phyloP scores from a whole-genome alignment of 2,797 vertebrate genomes.

The Chaetophractus vellerosus region DNA sequence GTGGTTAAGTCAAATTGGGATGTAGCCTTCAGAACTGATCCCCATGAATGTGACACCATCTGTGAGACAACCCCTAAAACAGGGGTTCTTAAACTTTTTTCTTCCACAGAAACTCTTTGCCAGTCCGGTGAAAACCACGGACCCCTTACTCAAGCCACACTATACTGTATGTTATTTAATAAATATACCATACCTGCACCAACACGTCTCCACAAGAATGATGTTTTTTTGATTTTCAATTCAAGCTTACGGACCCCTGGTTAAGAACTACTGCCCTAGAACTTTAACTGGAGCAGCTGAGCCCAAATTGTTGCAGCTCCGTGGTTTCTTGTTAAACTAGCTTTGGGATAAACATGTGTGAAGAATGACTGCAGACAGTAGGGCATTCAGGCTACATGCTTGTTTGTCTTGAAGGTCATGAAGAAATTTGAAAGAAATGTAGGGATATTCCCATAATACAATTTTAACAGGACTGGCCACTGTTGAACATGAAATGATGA shows the following conservation, averaged over 20 bases:
- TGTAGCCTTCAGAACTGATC: not conserved
- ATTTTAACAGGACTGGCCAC: conserved; percentile 29
- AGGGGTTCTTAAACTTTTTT: no score
- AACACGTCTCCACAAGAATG: no score
- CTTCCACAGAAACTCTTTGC: no score
- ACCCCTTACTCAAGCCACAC: no score
- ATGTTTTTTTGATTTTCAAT: no score
- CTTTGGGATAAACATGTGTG: not conserved
- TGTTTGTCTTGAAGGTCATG: not conserved
- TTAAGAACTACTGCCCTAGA: not conserved
- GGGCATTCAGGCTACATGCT: not conserved
- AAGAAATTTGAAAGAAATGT: conserved; percentile 61
- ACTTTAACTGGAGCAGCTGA: not conserved
- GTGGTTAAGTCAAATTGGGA: not conserved
- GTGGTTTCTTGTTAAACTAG: not conserved
- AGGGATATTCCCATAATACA: not conserved
- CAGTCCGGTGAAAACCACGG: no score
- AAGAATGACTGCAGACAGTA: conserved; percentile 18
- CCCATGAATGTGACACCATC: not conserved
- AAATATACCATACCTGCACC: no score
- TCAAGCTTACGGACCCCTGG: no score
- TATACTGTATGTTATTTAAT: no score
- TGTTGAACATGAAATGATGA: conserved; percentile 51
- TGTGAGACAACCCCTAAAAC: not conserved
- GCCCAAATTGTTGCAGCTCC: not conserved